Evolutionary conservation across 2,888 invertebrate genomes (phyloP).

Genomic region (Arctia plantaginis): DNA sequence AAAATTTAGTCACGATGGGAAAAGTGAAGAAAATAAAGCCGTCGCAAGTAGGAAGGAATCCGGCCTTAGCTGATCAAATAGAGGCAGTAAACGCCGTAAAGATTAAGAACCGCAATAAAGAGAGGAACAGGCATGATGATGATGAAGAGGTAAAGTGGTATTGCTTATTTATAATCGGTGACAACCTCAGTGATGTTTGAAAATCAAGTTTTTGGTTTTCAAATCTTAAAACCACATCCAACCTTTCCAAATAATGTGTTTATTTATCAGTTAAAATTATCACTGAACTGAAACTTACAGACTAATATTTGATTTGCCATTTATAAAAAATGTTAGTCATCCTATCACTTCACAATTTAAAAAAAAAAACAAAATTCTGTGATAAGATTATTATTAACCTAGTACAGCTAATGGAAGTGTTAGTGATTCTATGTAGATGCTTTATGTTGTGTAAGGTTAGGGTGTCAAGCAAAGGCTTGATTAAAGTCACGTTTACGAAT

Average conservation of each 20-base stretch:
- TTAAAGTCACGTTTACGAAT: background rate
- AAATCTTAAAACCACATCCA: background rate
- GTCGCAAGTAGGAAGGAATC: conserved; percentile 84
- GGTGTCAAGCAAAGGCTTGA: background rate
- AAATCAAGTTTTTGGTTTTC: background rate
- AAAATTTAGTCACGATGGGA: conserved; percentile 86
- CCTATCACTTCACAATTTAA: background rate
- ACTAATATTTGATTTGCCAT: background rate
- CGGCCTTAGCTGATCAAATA: conserved; percentile 91
- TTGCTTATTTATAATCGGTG: background rate
- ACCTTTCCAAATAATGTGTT: background rate
- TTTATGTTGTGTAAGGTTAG: background rate
- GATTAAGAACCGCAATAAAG: conserved; percentile 88
- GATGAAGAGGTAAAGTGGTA: conserved; percentile 89
- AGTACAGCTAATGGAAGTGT: background rate
- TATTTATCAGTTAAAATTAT: background rate
- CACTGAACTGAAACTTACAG: background rate
- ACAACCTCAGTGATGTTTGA: background rate
- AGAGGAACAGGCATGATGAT: conserved; percentile 89
- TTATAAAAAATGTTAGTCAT: background rate
- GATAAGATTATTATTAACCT: background rate
- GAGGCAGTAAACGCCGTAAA: conserved; percentile 88
- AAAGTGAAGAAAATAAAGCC: conserved; percentile 91
- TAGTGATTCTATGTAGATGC: background rate
- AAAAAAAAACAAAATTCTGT: background rate